phyloP scores from a whole-genome alignment of 2,888 invertebrate genomes.

The Lepidocyrtinus sp. region DNA sequence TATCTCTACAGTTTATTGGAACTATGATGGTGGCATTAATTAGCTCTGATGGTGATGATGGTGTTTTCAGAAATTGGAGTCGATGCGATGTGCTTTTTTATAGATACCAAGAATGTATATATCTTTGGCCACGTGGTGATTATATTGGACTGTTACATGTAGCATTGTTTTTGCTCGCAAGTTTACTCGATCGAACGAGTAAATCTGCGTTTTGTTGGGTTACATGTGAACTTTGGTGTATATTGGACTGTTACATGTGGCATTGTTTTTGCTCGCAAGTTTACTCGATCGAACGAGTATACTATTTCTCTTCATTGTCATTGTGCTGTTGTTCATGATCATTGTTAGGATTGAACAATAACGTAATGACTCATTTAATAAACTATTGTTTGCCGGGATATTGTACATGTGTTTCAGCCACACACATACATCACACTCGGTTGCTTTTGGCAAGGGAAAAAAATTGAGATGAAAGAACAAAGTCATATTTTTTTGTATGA shows the following conservation, averaged over 20 bases:
- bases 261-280: neutral
- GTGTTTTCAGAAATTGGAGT: constrained; percentile 21
- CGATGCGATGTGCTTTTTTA: neutral
- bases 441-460: too few species aligned
- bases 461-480: too few species aligned
- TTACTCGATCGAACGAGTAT: neutral
- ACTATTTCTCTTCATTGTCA: neutral
- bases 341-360: constrained; percentile 14
- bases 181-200: neutral
- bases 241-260: neutral
- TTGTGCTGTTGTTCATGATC: neutral
- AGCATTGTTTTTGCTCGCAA: neutral
- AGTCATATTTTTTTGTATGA: too few species aligned
- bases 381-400: constrained; percentile 40
- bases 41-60: constrained; percentile 20
- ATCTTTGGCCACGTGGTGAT: too few species aligned
- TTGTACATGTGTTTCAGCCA: too few species aligned
- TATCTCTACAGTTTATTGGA: neutral
- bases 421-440: too few species aligned
- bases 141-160: too few species aligned
- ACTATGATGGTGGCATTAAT: constrained; percentile 30
- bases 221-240: neutral
- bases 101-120: too few species aligned
- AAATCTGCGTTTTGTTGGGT: neutral
- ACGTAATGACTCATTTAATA: constrained; percentile 47